phyloP scores from a whole-genome alignment of 2,113 vertebrate genomes.

The Coracopsis vasa region DNA sequence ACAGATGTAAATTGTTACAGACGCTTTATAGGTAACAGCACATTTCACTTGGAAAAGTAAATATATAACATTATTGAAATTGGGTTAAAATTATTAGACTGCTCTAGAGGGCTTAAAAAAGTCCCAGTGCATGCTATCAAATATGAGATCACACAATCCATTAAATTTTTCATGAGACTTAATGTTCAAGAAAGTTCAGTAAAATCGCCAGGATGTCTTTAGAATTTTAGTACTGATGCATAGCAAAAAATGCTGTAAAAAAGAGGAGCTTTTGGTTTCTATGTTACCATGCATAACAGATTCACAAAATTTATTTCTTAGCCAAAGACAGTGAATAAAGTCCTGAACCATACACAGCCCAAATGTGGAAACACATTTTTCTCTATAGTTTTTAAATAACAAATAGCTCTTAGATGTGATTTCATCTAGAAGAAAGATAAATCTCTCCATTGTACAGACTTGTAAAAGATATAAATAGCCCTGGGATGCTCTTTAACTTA shows the following conservation, averaged over 20 bases:
- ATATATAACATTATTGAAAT: neutral
- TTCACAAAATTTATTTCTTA: neutral
- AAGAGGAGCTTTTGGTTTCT: neutral
- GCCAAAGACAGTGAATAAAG: neutral
- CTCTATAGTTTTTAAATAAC: neutral
- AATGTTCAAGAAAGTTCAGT: neutral
- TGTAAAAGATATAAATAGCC: neutral
- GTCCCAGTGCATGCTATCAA: neutral
- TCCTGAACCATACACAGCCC: neutral
- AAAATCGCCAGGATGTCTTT: neutral
- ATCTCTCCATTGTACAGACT: neutral
- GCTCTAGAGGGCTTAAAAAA: neutral
- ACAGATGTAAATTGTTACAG: neutral
- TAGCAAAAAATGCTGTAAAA: neutral
- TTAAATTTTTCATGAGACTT: neutral
- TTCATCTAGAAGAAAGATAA: neutral
- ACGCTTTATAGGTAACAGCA: neutral
- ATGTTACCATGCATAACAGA: neutral
- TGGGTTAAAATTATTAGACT: neutral
- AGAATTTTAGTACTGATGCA: neutral
- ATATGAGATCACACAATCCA: neutral
- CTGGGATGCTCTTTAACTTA: neutral
- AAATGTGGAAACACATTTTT: neutral
- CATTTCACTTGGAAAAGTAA: slow-evolving; percentile 8
- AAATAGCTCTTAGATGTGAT: neutral